A percentile compares a stretch with the other conserved stretches of the same genome.
phyloP scores from a whole-genome alignment of 2,797 vertebrate species.

The Parotocinclus haroldoi region DNA sequence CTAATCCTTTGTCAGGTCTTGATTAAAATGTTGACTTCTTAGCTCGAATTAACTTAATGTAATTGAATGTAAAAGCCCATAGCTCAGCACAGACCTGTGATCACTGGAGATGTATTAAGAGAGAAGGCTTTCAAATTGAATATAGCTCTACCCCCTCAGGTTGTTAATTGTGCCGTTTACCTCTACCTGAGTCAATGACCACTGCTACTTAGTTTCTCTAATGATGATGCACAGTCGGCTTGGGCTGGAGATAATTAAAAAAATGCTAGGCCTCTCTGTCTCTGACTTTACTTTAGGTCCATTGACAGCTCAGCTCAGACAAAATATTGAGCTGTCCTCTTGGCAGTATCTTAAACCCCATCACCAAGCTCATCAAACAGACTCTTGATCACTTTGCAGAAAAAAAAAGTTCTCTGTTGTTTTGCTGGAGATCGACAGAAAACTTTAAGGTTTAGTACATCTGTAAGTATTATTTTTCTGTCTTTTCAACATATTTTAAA shows the following conservation, averaged over 20 bases:
- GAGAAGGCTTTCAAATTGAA: conserved; percentile 99
- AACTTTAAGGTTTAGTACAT: not conserved
- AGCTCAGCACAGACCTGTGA: conserved; percentile 92
- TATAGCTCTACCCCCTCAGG: conserved; percentile 92
- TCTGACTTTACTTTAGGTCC: conserved; percentile 71
- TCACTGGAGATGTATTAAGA: conserved; percentile 99
- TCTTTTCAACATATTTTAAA: conserved; percentile 1
- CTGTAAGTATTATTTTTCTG: too few relatives aligned
- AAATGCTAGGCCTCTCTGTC: conserved; percentile 66
- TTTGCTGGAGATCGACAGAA: conserved; percentile 34
- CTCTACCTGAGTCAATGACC: conserved; percentile 99
- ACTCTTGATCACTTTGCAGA: conserved; percentile 52
- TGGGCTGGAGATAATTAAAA: conserved; percentile 97
- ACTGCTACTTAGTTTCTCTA: conserved; percentile 98
- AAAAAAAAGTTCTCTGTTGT: conserved; percentile 23
- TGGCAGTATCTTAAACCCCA: conserved; percentile 60
- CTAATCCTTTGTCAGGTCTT: conserved; percentile 78
- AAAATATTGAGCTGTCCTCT: conserved; percentile 78
- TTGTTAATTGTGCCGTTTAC: conserved; percentile 99
- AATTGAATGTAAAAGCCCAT: conserved; percentile 98
- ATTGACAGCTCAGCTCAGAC: conserved; percentile 70
- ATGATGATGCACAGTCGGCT: conserved; percentile 99
- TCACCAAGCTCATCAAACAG: conserved; percentile 56
- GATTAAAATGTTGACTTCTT: conserved; percentile 99
- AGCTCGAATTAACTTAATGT: conserved; percentile 99